Base-by-base conservation (phyloP, 2,113 vertebrate species). In the Ochotona curzoniae region DNA sequence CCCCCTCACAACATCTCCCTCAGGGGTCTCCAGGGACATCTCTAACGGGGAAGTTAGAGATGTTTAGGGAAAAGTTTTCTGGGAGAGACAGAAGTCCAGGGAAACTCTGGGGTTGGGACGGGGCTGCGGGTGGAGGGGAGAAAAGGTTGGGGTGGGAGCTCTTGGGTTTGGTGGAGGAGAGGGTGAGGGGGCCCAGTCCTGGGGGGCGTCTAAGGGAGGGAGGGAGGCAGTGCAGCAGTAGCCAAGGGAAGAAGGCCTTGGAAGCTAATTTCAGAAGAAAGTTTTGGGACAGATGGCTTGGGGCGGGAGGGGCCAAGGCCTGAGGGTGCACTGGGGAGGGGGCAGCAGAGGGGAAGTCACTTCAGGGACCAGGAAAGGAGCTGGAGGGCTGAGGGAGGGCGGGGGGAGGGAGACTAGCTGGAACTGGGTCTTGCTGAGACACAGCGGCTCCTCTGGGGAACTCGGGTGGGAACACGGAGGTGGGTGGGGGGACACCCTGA, bases 11-110 rank as follows among this genome's bases (percentile, higher is more conserved):
- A 90, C 78, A 79, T 30, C 28, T 44, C n/a, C 28, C 35, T 73
- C 38, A 8, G 23, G 67, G 66, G 61, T 61, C 73, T 67, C 35
- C 2, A 3, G 12, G 57, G 38, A 44, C 38, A 44, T 44, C 38
- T 44, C 38, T 44, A 44, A 44, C 38, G 76, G 71, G 89, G 54
- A 94, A 89, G 90, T 96, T 93, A 71, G 6, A 35, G 21, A 57
- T 28, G 64, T 64, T 84, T 44, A 26, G 49, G 28, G 28, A 85
- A 44, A 94, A 96, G 90, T 92, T 95, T 94, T 21, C 49, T n/a
- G 49, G 15, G 70, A 49, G 3, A 49, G 35, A 28, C 15, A 28
- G 73, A 26, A 3, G 4, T 74, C 35, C 28, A 57, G 79, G 30
- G 23, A 13, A 83, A 71, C 49, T 30, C 15, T 30, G 57, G 61